phyloP scores from a whole-genome alignment of 2,797 vertebrate genomes.

The Pyrocephalus nanus region DNA sequence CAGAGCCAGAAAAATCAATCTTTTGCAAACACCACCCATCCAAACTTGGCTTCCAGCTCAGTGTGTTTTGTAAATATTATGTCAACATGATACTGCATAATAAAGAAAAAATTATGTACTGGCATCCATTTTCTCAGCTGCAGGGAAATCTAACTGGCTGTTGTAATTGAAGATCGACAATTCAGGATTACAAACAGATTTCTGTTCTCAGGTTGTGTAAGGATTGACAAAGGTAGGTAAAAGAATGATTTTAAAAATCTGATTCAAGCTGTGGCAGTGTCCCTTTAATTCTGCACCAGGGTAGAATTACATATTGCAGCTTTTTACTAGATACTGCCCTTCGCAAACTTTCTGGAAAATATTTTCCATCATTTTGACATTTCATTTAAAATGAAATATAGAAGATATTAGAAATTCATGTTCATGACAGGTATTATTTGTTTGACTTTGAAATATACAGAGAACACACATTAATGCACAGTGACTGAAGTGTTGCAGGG shows the following conservation, averaged over 20 bases:
- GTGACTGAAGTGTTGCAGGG: slow-evolving; percentile 66
- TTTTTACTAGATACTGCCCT: slow-evolving; percentile 67
- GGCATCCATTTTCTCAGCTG: slow-evolving; percentile 39
- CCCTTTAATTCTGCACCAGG: slow-evolving; percentile 43
- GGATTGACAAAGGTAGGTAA: slow-evolving; percentile 53
- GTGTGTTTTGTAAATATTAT: slow-evolving; percentile 5
- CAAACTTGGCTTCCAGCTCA: slow-evolving; percentile 6
- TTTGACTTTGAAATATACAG: slow-evolving; percentile 81
- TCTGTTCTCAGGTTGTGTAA: slow-evolving; percentile 46
- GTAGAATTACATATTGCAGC: slow-evolving; percentile 28
- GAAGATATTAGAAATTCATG: slow-evolving; percentile 80
- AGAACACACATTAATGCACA: slow-evolving; percentile 77
- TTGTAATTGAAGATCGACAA: background rate
- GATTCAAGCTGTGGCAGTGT: background rate
- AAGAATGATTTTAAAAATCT: slow-evolving; percentile 50
- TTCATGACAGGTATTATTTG: slow-evolving; percentile 83
- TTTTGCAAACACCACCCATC: background rate
- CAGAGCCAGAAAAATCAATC: slow-evolving; percentile 32
- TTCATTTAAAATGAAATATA: slow-evolving; percentile 85
- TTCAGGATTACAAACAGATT: slow-evolving; percentile 57
- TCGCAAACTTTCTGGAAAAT: slow-evolving; percentile 77
- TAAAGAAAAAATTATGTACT: slow-evolving; percentile 7
- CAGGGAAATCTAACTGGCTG: background rate
- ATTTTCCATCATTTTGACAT: slow-evolving; percentile 84
- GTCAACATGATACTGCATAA: background rate